phyloP scores from a whole-genome alignment of 2,797 vertebrate species.

The Eulemur mongoz region DNA sequence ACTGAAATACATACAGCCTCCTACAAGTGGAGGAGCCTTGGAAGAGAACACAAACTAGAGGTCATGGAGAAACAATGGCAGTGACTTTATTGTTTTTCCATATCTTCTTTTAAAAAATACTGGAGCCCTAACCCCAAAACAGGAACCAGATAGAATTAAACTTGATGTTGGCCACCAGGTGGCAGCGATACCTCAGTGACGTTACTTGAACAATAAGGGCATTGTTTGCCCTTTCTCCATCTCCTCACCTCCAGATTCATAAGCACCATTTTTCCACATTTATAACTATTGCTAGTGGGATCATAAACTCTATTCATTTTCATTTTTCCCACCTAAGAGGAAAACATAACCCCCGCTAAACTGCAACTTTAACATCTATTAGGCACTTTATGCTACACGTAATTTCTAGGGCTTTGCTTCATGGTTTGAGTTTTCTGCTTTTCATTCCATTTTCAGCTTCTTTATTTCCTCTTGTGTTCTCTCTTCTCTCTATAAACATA shows the following conservation, averaged over 20 bases:
- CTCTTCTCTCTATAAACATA: not conserved
- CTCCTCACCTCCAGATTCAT: not conserved
- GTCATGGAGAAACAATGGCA: not conserved
- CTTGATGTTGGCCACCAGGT: slow-evolving; percentile 46
- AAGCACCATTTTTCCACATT: not conserved
- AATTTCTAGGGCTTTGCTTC: not conserved
- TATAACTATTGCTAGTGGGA: not conserved
- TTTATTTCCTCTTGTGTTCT: not conserved
- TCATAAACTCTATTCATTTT: not conserved
- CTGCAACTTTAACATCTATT: not conserved
- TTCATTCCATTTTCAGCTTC: not conserved
- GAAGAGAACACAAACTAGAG: not conserved
- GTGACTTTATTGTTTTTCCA: not conserved
- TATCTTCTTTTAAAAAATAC: not conserved
- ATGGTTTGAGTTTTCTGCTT: not conserved
- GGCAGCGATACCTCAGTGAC: slow-evolving; percentile 43
- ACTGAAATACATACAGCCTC: not conserved
- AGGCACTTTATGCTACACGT: not conserved
- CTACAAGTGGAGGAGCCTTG: not conserved
- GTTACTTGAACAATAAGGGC: not conserved
- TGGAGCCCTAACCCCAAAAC: not conserved
- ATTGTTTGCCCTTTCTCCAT: not conserved
- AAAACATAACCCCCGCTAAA: not conserved
- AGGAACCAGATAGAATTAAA: not conserved
- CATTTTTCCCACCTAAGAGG: not conserved